Base-by-base conservation (phyloP, 2,113 vertebrate genomes). In the Tupaia tana region DNA sequence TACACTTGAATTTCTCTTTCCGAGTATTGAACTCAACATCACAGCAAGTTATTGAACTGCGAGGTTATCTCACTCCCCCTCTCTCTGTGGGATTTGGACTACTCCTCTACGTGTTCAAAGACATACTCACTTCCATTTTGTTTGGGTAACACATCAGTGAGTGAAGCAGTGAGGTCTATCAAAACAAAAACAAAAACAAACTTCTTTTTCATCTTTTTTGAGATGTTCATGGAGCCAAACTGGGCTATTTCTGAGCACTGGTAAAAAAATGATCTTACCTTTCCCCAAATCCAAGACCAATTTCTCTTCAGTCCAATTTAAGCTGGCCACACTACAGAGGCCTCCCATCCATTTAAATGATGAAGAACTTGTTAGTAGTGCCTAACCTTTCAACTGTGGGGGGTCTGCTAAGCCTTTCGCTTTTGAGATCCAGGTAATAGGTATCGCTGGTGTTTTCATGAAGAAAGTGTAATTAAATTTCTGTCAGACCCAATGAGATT, bases 401-500 rank as follows among this genome's bases (percentile, higher is more conserved):
- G 82, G 86, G 67, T 70, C 94, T 77, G 64, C 67, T 61, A 83
- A 83, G 84, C 54, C 73, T 94, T 74, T 73, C 31, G 93, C 75
- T 90, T 56, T 14, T 70, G 94, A 71, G 86, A 95, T 16, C 7
- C 91, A 79, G 81, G 87, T 94, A 97, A 93, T 83, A 69, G 91
- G 59, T 92, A 29, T 88, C 96, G 89, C 96, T 94, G 78, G 96
- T 71, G 84, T 94, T 0, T 64, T 82, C 95, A 86, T 87, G 96
- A 91, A 34, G 34, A 94, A 96, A 93, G 79, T 25, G 6, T 93
- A 90, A 89, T 89, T 92, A 90, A 96, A 90, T 93, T 97, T 70
- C 94, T 97, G 95, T 96, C 87, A 89, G 19, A 25, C 52, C 20
- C 16, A 54, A 69, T 81, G 90, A 96, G 64, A 97, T 93, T 96